phyloP scores from a whole-genome alignment of 2,888 invertebrate species.

The Rutpela maculata region DNA sequence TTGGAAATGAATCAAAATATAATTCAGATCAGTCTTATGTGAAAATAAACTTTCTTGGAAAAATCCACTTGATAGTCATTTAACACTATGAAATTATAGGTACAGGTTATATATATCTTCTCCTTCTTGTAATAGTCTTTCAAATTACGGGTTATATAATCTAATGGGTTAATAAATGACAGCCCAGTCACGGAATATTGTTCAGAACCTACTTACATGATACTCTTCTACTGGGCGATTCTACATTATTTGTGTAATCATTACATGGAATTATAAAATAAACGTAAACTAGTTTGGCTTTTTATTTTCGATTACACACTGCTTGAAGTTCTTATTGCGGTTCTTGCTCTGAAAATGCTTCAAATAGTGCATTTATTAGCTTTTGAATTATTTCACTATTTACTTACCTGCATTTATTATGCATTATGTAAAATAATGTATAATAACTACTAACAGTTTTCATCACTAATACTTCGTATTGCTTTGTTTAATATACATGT shows the following conservation, averaged over 20 bases:
- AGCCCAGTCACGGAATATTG: conserved; percentile 58
- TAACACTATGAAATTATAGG: conserved; percentile 47
- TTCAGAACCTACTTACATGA: conserved; percentile 47
- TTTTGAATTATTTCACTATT: neutral
- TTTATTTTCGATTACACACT: neutral
- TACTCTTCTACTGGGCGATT: conserved; percentile 33
- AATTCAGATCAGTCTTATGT: neutral
- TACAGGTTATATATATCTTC: conserved; percentile 48
- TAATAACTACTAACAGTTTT: too few species aligned
- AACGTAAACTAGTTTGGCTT: conserved; percentile 13
- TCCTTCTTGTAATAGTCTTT: conserved; percentile 50
- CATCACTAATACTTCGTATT: too few species aligned
- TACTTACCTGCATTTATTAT: neutral
- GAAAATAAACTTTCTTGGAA: neutral
- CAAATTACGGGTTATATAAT: conserved; percentile 56
- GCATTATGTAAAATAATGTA: neutral
- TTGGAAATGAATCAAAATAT: too few species aligned
- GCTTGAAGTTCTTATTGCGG: neutral
- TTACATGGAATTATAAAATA: conserved; percentile 30
- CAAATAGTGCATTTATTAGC: neutral
- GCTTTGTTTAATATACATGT: too few species aligned
- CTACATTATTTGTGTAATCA: conserved; percentile 26
- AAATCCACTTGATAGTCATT: conserved; percentile 28
- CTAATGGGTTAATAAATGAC: conserved; percentile 63
- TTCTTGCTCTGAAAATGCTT: conserved; percentile 1